Evolutionary conservation across 1,140 invertebrate genomes (phyloP).

Genomic region (Drosophila pseudoananassae): DNA sequence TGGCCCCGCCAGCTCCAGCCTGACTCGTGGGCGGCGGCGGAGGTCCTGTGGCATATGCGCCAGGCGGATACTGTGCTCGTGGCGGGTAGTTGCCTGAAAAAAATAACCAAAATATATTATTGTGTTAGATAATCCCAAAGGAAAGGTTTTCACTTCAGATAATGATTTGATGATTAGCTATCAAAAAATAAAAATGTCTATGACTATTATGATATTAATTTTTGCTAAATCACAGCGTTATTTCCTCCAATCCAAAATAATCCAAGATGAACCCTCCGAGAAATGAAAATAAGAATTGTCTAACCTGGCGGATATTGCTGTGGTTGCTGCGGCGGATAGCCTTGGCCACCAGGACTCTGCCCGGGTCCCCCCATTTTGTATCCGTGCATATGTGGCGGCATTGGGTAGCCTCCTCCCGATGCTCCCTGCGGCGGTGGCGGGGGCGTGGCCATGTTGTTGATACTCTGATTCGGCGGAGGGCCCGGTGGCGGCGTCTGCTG

Average conservation of each 20-base stretch:
- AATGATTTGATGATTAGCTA: no score
- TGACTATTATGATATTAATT: no score
- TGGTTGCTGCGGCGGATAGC: constrained; percentile 86
- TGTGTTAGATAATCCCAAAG: no score
- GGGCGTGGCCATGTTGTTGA: constrained; percentile 84
- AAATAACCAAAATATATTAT: neutral
- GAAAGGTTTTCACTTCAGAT: no score
- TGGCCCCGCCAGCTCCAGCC: constrained; percentile 62
- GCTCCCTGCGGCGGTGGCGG: constrained; percentile 82
- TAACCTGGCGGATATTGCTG: constrained; percentile 86
- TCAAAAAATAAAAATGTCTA: no score
- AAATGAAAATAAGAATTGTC: neutral
- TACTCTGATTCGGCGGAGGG: constrained; percentile 85
- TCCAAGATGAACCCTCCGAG: neutral
- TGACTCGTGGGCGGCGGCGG: constrained; percentile 72
- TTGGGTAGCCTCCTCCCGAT: constrained; percentile 72
- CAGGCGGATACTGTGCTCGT: constrained; percentile 85
- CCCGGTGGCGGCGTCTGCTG: constrained; percentile 76
- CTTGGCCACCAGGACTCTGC: constrained; percentile 83
- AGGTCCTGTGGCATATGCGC: constrained; percentile 84
- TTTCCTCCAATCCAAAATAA: no score
- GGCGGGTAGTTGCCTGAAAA: constrained; percentile 85
- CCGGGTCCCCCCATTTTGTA: constrained; percentile 79
- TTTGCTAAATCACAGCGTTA: no score
- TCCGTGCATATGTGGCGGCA: constrained; percentile 81